A percentile compares a stretch with the other conserved stretches of the same genome.
phyloP scores from a whole-genome alignment of 1,140 invertebrate genomes.

The Conus ventricosus region DNA sequence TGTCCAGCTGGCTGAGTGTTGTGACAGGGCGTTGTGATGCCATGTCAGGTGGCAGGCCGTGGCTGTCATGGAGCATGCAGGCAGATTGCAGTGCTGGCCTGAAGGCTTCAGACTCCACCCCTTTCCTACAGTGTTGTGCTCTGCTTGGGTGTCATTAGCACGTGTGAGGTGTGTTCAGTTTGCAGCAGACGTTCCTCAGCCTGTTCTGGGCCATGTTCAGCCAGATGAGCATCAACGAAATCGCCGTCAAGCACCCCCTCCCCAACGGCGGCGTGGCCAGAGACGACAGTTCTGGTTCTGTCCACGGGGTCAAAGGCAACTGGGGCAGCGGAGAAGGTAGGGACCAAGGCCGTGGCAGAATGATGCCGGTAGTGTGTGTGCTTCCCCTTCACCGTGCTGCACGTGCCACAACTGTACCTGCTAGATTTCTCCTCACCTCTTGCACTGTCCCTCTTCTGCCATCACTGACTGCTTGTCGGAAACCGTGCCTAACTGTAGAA shows the following conservation, averaged over 20 bases:
- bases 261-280: conserved; percentile 57
- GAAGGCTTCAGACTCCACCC: not conserved
- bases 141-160: not conserved
- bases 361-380: not conserved
- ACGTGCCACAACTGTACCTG: not conserved
- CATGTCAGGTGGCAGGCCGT: too few relatives aligned
- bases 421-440: not conserved
- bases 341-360: not conserved
- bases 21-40: too few relatives aligned
- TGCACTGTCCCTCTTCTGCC: not conserved
- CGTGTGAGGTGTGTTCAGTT: conserved; percentile 72
- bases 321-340: conserved; percentile 31
- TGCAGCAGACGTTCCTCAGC: conserved; percentile 81
- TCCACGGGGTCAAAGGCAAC: not conserved
- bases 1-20: too few relatives aligned
- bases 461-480: not conserved
- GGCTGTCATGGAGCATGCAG: too few relatives aligned
- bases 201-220: conserved; percentile 87
- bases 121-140: not conserved
- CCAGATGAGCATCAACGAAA: conserved; percentile 82
- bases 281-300: not conserved
- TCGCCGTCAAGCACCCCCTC: conserved; percentile 77
- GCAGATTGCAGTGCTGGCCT: not conserved
- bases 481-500: not conserved
- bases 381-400: not conserved